Percentiles rank a stretch among this genome's conserved stretches.
Conservation (phyloP, 1,140 invertebrate species). For the Zaprionus vittiger region DNA sequence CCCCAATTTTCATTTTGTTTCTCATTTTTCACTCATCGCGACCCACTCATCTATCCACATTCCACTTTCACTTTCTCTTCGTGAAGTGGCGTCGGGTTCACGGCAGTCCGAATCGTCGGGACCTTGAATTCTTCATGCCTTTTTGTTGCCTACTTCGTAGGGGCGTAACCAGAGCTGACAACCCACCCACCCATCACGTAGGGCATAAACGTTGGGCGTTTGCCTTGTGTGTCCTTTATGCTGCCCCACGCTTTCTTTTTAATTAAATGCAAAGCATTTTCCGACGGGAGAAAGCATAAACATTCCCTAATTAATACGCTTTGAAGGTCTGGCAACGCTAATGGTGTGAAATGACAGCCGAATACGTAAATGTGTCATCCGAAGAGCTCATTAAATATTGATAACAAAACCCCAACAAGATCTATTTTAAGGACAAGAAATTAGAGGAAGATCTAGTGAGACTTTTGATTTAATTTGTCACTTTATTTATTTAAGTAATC, state of each 20-base stretch:
- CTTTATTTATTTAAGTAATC: background rate
- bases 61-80: conserved; percentile 64
- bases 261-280: conserved; percentile 48
- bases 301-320: conserved; percentile 48
- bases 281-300: conserved; percentile 52
- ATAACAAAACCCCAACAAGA: background rate
- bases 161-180: conserved; percentile 39
- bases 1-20: background rate
- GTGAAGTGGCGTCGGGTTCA: conserved; percentile 50
- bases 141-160: conserved; percentile 56
- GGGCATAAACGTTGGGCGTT: conserved; percentile 21
- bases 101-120: conserved; percentile 62
- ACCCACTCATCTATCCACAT: conserved; percentile 4
- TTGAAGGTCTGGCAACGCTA: conserved; percentile 46
- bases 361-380: background rate
- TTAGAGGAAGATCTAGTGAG: background rate
- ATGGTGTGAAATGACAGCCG: background rate
- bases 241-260: conserved; percentile 41
- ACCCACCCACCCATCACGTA: background rate
- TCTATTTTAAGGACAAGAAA: background rate
- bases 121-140: conserved; percentile 56
- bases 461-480: background rate
- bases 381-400: background rate
- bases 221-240: conserved; percentile 54
- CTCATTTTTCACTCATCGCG: conserved; percentile 3